These are phyloP conservation scores for Trichomalopsis sarcophagae DNA, from an alignment of 1,140 invertebrate species.

Conservation along the genomic window DNA sequence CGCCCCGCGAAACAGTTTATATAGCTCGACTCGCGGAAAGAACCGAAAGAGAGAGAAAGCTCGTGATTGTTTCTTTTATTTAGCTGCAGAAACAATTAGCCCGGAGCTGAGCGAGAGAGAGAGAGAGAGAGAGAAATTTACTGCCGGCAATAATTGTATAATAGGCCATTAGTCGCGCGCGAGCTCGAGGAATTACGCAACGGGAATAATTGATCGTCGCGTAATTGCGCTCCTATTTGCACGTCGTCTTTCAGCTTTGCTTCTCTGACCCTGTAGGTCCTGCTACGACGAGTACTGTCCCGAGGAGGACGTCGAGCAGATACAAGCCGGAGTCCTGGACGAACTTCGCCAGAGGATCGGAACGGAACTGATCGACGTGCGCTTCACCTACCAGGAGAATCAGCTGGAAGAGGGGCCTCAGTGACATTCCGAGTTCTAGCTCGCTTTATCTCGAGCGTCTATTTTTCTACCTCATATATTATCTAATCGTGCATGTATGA, in stretches of 20 bases:
- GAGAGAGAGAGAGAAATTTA: constrained; percentile 34
- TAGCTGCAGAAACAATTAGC: constrained; percentile 47
- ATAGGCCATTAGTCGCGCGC: constrained; percentile 45
- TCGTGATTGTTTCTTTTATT: constrained; percentile 40
- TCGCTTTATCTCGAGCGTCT: neutral
- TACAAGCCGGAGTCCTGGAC: constrained; percentile 80
- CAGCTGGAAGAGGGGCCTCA: neutral
- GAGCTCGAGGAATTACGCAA: constrained; percentile 34
- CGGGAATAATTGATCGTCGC: constrained; percentile 45
- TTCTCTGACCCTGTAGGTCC: constrained; percentile 73
- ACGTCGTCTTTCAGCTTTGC: neutral
- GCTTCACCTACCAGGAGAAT: constrained; percentile 31
- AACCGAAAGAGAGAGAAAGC: neutral
- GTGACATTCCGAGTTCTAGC: neutral
- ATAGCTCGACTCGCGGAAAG: neutral
- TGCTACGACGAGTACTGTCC: constrained; percentile 94
- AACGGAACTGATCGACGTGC: neutral
- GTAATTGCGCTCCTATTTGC: constrained; percentile 32
- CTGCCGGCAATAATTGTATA: constrained; percentile 50
- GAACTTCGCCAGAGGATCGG: constrained; percentile 60
- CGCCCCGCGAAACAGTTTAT: neutral
- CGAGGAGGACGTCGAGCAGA: constrained; percentile 82
- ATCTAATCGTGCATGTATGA: neutral
- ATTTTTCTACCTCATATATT: neutral
- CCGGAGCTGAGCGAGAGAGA: neutral